These are phyloP conservation scores for Morpho helenor DNA, from an alignment of 2,888 invertebrate species.

Conservation along the genomic window DNA sequence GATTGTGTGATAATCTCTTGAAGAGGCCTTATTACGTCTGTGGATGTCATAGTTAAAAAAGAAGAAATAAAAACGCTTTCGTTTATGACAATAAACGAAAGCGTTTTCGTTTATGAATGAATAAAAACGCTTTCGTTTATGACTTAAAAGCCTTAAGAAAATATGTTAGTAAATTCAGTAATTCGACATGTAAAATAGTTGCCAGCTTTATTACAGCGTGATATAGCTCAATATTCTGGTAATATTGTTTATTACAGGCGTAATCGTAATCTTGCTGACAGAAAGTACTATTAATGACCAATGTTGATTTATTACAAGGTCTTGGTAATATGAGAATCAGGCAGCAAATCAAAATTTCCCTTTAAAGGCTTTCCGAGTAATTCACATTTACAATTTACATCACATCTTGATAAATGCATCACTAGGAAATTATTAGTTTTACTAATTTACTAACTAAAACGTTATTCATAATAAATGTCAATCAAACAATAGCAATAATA, in stretches of 20 bases:
- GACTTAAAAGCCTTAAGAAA: slow-evolving; percentile 30
- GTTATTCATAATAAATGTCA: no score
- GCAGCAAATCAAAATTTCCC: neutral
- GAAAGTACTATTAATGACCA: slow-evolving; percentile 4
- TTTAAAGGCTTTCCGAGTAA: no score
- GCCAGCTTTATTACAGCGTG: slow-evolving; percentile 32
- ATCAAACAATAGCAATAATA: no score
- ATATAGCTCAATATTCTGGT: slow-evolving; percentile 38
- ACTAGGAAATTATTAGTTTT: no score
- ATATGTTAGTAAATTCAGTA: slow-evolving; percentile 45
- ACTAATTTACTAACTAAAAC: no score
- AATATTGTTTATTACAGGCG: slow-evolving; percentile 10
- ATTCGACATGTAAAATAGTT: slow-evolving; percentile 30
- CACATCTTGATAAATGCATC: no score
- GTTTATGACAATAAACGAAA: no score
- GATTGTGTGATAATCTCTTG: no score
- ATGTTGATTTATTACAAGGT: slow-evolving; percentile 14
- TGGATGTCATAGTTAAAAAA: neutral
- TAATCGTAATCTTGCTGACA: slow-evolving; percentile 21
- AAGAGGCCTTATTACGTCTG: no score
- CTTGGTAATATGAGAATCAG: neutral
- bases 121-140: slow-evolving; percentile 26
- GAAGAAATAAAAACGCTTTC: slow-evolving; percentile 18
- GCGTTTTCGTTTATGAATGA: no score
- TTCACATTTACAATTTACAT: no score